Evolutionary conservation across 2,113 vertebrate genomes (phyloP), one percentile per base, ranked within the genome.

Genomic region (Entelurus aequoreus): DNA sequence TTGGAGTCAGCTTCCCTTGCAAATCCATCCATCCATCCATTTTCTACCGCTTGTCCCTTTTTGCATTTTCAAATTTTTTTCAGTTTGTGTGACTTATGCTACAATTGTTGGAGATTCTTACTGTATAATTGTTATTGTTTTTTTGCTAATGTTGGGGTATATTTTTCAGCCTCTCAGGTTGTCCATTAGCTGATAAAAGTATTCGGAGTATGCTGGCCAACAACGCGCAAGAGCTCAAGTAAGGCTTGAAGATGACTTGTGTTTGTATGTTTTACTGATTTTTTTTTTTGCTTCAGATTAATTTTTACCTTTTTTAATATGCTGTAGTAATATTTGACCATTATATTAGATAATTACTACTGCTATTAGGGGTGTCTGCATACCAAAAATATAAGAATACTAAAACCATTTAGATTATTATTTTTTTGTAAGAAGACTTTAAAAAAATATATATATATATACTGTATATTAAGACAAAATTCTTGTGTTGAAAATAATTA

Each of bases 191-290:
- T 81, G 97, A 99, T 90, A 99, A 97, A 93, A 99, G 96, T 90
- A 99, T 99, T 89, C 94, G 97, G 84, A 99, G 95, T 73, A 97
- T 99, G 95, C 94, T 99, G 94, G 95, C 97, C 86, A 98, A 94
- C 90, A 99, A 96, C 89, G 95, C 97, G 44, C 97, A 98, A 89
- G 97, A 99, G 90, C 95, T 99, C 94, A 99, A 98, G 97, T 99
- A 99, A 99, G 97, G 86, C 72, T 80, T 88, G 78, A 79, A 46
- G 59, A 86, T 74, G 63, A 82, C 57, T 78, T 59, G 5, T 44
- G n/a, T 46, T 46, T 46, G 7, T 8, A 3, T 40, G 15, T 7
- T 56, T 42, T 57, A 11, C 37, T 1, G 15, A n/a, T 42, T 36
- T 8, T 13, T n/a, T 10, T 48, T 5, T 8, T 56, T 16, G n/a